These are phyloP conservation scores for Auanema sp. DNA, from an alignment of 2,888 invertebrate species.

Conservation along the genomic window DNA sequence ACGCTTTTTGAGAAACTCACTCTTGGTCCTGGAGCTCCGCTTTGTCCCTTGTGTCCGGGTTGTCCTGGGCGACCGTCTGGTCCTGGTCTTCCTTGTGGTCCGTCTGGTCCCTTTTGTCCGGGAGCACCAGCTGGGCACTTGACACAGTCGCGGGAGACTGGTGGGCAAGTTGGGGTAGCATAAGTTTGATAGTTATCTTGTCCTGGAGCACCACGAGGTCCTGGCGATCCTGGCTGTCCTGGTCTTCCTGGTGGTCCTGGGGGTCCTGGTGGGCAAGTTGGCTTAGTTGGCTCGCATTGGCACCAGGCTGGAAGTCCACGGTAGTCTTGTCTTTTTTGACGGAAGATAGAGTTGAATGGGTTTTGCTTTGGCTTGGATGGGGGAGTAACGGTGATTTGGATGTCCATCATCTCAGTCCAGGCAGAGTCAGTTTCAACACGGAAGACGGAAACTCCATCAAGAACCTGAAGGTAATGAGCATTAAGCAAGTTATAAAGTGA, in stretches of 20 bases:
- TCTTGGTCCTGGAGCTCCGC: conserved; percentile 38
- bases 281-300: conserved; percentile 60
- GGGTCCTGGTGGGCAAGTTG: conserved; percentile 50
- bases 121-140: conserved; percentile 55
- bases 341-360: conserved; percentile 59
- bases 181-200: conserved; percentile 43
- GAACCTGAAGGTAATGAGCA: conserved; percentile 32
- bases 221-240: conserved; percentile 47
- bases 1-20: no score
- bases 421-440: conserved; percentile 61
- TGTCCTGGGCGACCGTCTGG: conserved; percentile 52
- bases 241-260: conserved; percentile 52
- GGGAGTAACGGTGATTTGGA: conserved; percentile 59
- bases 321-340: conserved; percentile 54
- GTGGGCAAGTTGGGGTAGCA: conserved; percentile 50
- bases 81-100: conserved; percentile 49
- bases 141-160: conserved; percentile 41
- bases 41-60: conserved; percentile 46
- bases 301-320: conserved; percentile 59
- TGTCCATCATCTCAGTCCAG: conserved; percentile 61
- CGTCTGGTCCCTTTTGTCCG: conserved; percentile 54
- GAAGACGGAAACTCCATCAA: conserved; percentile 55
- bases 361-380: conserved; percentile 53
- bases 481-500: no score
- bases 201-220: conserved; percentile 48